Conservation (phyloP, 2,888 invertebrate genomes). For the Syritta pipiens region DNA sequence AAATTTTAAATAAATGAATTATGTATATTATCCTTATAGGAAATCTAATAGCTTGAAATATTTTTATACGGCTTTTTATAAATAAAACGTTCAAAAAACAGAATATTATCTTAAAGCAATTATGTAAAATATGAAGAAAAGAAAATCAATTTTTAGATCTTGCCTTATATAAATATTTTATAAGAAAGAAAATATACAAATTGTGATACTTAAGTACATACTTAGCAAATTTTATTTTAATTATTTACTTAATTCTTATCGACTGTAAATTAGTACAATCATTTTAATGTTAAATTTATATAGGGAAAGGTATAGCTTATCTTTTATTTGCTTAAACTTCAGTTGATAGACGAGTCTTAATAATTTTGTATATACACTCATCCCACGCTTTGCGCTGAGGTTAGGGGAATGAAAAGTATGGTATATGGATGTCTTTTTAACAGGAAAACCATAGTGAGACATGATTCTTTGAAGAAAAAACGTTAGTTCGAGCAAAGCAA, state of each 20-base stretch:
- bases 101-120: slow-evolving; percentile 57
- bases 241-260: slow-evolving; percentile 10
- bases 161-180: slow-evolving; percentile 70
- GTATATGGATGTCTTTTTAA: too few species aligned
- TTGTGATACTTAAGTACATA: slow-evolving; percentile 65
- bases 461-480: too few species aligned
- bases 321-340: too few species aligned
- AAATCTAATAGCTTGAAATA: slow-evolving; percentile 71
- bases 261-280: slow-evolving; percentile 52
- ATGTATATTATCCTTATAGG: slow-evolving; percentile 73
- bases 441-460: too few species aligned
- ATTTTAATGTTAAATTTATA: slow-evolving; percentile 20
- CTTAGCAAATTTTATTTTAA: slow-evolving; percentile 57
- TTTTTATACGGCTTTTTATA: slow-evolving; percentile 74
- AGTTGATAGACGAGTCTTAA: too few species aligned
- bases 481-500: too few species aligned
- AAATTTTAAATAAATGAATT: not conserved
- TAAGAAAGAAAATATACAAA: slow-evolving; percentile 68
- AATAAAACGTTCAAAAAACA: slow-evolving; percentile 11
- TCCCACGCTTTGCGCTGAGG: too few species aligned
- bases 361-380: too few species aligned
- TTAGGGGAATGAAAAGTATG: too few species aligned
- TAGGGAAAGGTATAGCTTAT: too few species aligned
- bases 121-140: slow-evolving; percentile 29
- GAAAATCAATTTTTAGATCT: slow-evolving; percentile 46